Evolutionary conservation across 2,888 invertebrate species (phyloP).

Genomic region (Linyphia triangularis): DNA sequence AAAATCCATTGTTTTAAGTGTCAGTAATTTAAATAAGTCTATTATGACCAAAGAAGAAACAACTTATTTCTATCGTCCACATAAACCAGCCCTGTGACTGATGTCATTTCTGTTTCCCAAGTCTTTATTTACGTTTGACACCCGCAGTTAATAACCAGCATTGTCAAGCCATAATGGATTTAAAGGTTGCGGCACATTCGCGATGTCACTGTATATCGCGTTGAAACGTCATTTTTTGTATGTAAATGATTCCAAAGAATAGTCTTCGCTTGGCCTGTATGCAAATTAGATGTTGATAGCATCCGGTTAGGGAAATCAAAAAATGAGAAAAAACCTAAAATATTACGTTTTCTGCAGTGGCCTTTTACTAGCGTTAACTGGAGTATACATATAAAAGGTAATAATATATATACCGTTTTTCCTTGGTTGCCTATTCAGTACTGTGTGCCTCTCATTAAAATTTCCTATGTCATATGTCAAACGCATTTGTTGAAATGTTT

Average conservation of each 20-base stretch:
- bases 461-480: constrained; percentile 58
- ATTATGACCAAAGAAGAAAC: not conserved
- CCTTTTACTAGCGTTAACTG: constrained; percentile 42
- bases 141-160: constrained; percentile 42
- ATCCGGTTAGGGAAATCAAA: constrained; percentile 49
- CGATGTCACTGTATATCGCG: constrained; percentile 1
- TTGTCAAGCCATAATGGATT: constrained; percentile 26
- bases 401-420: constrained; percentile 51
- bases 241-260: constrained; percentile 41
- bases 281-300: constrained; percentile 62
- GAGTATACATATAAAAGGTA: too few relatives aligned
- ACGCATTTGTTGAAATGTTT: constrained; percentile 66
- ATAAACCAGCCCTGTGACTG: not conserved
- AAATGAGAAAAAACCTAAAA: constrained; percentile 38
- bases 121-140: constrained; percentile 35
- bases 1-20: constrained; percentile 38
- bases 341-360: constrained; percentile 60
- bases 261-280: constrained; percentile 33
- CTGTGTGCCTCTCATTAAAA: constrained; percentile 51
- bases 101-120: not conserved
- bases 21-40: constrained; percentile 36
- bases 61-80: not conserved
- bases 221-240: constrained; percentile 53
- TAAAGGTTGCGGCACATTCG: constrained; percentile 32
- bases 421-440: constrained; percentile 34